Evolutionary conservation across 2,888 invertebrate species (phyloP).

Genomic region (Ennomos fuscantarius): DNA sequence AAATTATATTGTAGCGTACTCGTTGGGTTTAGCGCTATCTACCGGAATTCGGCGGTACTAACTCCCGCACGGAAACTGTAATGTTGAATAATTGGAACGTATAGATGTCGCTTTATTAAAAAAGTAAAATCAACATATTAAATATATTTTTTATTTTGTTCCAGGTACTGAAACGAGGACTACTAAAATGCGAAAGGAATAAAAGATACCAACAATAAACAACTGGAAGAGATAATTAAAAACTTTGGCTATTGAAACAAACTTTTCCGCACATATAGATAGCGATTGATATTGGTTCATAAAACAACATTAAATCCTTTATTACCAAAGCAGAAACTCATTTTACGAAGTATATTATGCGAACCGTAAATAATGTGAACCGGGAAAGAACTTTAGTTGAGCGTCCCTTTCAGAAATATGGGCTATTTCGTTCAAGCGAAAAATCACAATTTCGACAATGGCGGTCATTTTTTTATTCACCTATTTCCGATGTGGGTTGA

Average conservation of each 20-base stretch:
- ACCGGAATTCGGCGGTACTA: conserved; percentile 40
- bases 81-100: conserved; percentile 11
- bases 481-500: conserved; percentile 6
- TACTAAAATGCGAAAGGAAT: no score
- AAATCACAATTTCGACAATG: conserved; percentile 2
- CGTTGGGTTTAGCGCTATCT: conserved; percentile 39
- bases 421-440: not conserved
- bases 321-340: conserved; percentile 43
- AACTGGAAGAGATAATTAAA: not conserved
- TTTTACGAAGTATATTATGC: conserved; percentile 47
- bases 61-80: conserved; percentile 5
- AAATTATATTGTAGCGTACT: conserved; percentile 29
- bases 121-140: conserved; percentile 1
- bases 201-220: not conserved
- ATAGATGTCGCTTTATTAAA: conserved; percentile 48
- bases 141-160: conserved; percentile 26
- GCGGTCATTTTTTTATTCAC: conserved; percentile 6
- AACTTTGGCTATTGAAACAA: conserved; percentile 8
- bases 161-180: conserved; percentile 20
- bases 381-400: conserved; percentile 36
- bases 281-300: conserved; percentile 27
- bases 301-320: conserved; percentile 42
- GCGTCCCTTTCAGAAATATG: conserved; percentile 1
- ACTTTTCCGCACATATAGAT: conserved; percentile 15
- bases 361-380: conserved; percentile 47